Evolutionary conservation across 2,113 vertebrate species (phyloP), one percentile per base, ranked within the genome.

Genomic region (Vulpes ferrilata): DNA sequence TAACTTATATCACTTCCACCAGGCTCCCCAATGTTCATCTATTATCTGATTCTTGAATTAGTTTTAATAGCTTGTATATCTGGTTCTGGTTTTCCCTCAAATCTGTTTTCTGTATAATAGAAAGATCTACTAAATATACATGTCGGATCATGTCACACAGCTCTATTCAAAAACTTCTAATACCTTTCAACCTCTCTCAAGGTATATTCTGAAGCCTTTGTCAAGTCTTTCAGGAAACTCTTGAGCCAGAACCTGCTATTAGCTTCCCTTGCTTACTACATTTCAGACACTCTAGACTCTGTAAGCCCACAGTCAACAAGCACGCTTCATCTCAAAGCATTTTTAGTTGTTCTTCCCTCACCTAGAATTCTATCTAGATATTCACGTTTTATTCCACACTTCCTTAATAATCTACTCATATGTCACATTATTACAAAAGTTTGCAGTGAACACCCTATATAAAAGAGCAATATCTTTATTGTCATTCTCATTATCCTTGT

Each of bases 81-180:
- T 38, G 15, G 4, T 88, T 93, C 1, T 13, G 16, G 13, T 48
- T 65, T 80, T 7, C n/a, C 27, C n/a, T 38, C 32, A 57, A 27
- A 74, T 55, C 5, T 59, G 1, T 51, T 85, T 1, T 85, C 30
- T 8, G 51, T 17, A 53, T 79, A 80, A 80, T 73, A 51, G 7
- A n/a, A 84, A 65, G 9, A 67, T 85, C n/a, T 92, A 86, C 64
- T 73, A 73, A 92, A 87, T 74, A 64, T 86, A 25, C 60, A n/a
- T 48, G 8, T n/a, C 19, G 30, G 32, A 71, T 38, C 27, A 38
- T 25, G n/a, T 12, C 20, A 79, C 9, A 62, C 9, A 62, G 17
- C 15, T 90, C 53, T 48, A 65, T 9, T 64, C n/a, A 81, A 86
- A 51, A 67, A 1, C 16, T 62, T 93, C 60, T 90, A 90, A 55